These are phyloP conservation scores for Ia io DNA, from an alignment of 2,113 vertebrate genomes.

Conservation along the genomic window DNA sequence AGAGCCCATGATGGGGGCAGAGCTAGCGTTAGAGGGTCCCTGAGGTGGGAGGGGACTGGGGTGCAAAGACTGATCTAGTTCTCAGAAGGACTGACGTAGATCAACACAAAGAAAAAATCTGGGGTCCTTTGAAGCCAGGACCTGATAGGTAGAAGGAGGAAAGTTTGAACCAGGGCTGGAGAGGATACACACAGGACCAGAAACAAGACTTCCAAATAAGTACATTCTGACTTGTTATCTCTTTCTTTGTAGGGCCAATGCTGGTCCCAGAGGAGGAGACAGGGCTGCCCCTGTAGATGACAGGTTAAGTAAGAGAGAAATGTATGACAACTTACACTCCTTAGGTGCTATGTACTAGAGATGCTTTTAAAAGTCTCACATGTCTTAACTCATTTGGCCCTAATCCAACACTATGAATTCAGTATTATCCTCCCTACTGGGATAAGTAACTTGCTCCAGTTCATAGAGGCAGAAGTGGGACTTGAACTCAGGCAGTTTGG, in stretches of 20 bases:
- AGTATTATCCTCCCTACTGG: background rate
- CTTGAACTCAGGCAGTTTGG: background rate
- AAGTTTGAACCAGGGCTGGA: background rate
- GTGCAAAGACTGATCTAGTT: background rate
- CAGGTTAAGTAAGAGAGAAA: background rate
- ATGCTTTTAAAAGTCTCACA: background rate
- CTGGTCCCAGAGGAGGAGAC: background rate
- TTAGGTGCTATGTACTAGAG: background rate
- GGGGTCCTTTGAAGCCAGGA: background rate
- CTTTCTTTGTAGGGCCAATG: background rate
- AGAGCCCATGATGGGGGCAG: background rate
- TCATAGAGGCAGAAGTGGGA: background rate
- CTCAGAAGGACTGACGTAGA: background rate
- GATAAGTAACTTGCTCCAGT: background rate
- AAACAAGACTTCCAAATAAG: background rate
- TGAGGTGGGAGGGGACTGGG: background rate
- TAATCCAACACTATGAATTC: background rate
- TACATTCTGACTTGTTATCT: background rate
- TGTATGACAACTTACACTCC: background rate
- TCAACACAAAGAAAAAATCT: background rate
- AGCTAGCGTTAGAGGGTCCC: background rate
- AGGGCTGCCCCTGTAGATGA: background rate
- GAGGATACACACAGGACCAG: background rate
- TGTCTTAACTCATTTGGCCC: background rate
- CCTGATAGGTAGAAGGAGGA: background rate